Conservation (phyloP, 2,797 vertebrate species). For the Microctenopoma steveboyesi region DNA sequence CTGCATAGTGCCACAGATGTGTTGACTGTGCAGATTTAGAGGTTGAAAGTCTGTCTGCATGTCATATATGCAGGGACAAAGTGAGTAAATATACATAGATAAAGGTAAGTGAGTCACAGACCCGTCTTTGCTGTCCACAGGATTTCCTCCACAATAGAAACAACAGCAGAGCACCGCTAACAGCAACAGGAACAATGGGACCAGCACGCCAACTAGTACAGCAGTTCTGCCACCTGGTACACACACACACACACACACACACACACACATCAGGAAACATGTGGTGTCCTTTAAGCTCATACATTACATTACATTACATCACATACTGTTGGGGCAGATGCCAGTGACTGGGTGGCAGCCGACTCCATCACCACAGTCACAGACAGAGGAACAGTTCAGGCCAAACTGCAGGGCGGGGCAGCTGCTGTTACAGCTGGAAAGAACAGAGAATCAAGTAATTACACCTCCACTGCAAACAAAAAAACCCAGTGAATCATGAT, state of each 20-base stretch:
- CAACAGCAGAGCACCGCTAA: constrained; percentile 87
- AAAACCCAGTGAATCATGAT: constrained; percentile 13
- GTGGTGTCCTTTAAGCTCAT: background rate
- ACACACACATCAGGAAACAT: constrained; percentile 6
- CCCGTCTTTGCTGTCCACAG: constrained; percentile 86
- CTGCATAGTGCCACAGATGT: background rate
- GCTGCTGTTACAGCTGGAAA: constrained; percentile 90
- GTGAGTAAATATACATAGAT: background rate
- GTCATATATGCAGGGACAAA: too few species aligned
- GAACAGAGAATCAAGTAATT: constrained; percentile 13
- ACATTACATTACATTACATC: background rate
- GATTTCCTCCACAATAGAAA: constrained; percentile 83
- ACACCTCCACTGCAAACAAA: constrained; percentile 4
- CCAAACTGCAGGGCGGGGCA: constrained; percentile 88
- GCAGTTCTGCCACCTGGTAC: constrained; percentile 64
- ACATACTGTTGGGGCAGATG: constrained; percentile 85
- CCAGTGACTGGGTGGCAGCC: constrained; percentile 85
- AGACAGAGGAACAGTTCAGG: constrained; percentile 88
- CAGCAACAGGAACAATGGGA: constrained; percentile 87
- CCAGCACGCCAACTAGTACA: constrained; percentile 83
- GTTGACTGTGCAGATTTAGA: background rate
- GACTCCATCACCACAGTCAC: constrained; percentile 84
- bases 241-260: constrained; percentile 9
- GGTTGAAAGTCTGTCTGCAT: background rate
- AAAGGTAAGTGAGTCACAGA: constrained; percentile 50